Evolutionary conservation across 30 jellyfish, hydroid and myxozoan species (phyloP).

Genomic region (Clytia hemisphaerica): DNA sequence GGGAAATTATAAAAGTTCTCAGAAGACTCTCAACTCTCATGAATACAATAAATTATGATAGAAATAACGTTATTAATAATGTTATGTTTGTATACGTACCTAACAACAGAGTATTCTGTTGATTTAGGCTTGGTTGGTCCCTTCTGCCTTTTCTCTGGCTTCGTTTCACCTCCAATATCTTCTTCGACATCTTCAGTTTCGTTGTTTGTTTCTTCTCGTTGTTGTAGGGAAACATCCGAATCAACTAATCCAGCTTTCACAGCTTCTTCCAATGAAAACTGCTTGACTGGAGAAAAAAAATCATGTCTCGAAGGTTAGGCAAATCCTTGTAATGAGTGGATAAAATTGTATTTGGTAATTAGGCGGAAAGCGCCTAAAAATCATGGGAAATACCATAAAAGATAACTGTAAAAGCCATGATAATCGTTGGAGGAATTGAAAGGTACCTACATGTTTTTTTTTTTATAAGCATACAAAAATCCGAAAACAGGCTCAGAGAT

Average conservation of each 20-base stretch:
- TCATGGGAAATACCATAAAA: too few relatives aligned
- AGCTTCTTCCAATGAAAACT: conserved; percentile 36
- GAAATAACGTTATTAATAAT: neutral
- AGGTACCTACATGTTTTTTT: too few relatives aligned
- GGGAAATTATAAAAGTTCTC: too few relatives aligned
- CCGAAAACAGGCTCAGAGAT: too few relatives aligned
- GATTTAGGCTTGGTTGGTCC: conserved; percentile 19
- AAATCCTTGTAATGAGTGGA: neutral
- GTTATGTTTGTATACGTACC: conserved; percentile 11
- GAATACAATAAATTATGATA: neutral
- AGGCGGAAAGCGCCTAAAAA: too few relatives aligned
- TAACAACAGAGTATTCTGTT: conserved; percentile 54
- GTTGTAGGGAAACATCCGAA: neutral
- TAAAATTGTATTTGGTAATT: too few relatives aligned
- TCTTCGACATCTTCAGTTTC: neutral
- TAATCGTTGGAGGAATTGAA: too few relatives aligned
- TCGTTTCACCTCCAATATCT: conserved; percentile 6
- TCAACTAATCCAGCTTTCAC: conserved; percentile 36
- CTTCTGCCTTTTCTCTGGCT: conserved; percentile 2
- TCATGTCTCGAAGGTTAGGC: too few relatives aligned
- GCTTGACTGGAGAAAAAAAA: conserved; percentile 13
- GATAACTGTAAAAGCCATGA: too few relatives aligned
- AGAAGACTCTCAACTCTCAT: too few relatives aligned
- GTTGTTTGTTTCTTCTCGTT: neutral
- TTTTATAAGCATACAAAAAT: too few relatives aligned